phyloP scores from a whole-genome alignment of 2,888 invertebrate genomes.

The Apantesis nais region DNA sequence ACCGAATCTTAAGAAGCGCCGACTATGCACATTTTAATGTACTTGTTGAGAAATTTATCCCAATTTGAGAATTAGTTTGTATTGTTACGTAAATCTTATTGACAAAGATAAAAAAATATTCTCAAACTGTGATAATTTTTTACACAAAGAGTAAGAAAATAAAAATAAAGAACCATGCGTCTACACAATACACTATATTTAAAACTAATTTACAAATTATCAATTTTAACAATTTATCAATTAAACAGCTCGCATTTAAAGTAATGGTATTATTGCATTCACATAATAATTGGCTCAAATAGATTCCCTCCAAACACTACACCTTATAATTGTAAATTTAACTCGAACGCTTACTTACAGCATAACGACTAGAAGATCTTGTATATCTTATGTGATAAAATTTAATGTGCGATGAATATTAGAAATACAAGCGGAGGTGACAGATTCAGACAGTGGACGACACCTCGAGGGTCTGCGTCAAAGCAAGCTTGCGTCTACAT shows the following conservation, averaged over 20 bases:
- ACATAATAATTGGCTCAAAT: constrained; percentile 7
- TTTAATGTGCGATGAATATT: constrained; percentile 21
- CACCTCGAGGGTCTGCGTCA: background rate
- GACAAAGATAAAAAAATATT: background rate
- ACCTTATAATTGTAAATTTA: constrained; percentile 7
- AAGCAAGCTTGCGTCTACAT: background rate
- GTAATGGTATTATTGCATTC: background rate
- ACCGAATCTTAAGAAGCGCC: background rate
- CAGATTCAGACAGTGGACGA: background rate
- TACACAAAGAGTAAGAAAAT: no score
- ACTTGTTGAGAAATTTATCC: background rate
- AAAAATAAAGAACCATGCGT: background rate
- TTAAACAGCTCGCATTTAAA: constrained; percentile 2
- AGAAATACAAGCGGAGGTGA: constrained; percentile 2
- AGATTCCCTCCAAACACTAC: constrained; percentile 3
- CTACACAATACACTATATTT: background rate
- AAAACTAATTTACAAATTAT: background rate
- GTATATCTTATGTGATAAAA: constrained; percentile 27
- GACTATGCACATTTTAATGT: background rate
- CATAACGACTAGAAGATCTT: constrained; percentile 47
- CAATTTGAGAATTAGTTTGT: background rate
- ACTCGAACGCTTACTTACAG: constrained; percentile 28
- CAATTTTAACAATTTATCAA: background rate
- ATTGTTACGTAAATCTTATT: background rate
- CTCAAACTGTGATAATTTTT: background rate